These are phyloP conservation scores for Synanthedon myopaeformis DNA, from an alignment of 2,888 invertebrate species.

Conservation along the genomic window DNA sequence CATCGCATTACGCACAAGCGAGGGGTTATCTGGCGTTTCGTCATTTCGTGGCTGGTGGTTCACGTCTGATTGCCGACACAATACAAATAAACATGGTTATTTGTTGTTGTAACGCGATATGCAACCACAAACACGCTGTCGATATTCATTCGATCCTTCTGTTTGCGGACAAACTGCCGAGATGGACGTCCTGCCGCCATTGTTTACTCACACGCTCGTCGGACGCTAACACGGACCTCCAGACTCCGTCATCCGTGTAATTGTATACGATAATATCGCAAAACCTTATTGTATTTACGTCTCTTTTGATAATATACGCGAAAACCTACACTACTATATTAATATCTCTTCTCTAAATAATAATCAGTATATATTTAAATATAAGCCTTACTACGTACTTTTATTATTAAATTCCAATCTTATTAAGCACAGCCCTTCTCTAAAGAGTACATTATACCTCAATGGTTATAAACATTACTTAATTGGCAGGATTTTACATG, in stretches of 20 bases:
- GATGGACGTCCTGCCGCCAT: slow-evolving; percentile 45
- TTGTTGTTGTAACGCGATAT: slow-evolving; percentile 62
- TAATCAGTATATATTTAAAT: neutral
- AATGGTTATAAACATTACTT: no score
- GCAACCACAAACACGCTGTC: slow-evolving; percentile 52
- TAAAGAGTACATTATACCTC: no score
- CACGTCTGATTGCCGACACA: slow-evolving; percentile 23
- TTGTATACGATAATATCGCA: slow-evolving; percentile 35
- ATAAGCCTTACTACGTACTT: no score
- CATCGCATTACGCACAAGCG: slow-evolving; percentile 47
- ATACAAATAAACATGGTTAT: slow-evolving; percentile 46
- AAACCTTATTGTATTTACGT: neutral
- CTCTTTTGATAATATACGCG: no score
- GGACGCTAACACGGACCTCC: no score
- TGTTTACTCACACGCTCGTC: slow-evolving; percentile 34
- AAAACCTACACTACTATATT: neutral
- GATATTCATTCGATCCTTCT: slow-evolving; percentile 58
- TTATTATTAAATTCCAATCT: no score
- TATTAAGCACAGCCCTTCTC: no score
- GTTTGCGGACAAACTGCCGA: slow-evolving; percentile 61
- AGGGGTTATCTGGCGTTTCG: slow-evolving; percentile 18
- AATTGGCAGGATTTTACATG: no score
- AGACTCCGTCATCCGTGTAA: slow-evolving; percentile 24
- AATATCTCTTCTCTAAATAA: neutral
- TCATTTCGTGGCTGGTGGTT: slow-evolving; percentile 10